phyloP scores from a whole-genome alignment of 1,140 invertebrate genomes.

The Mycetomoellerius zeteki region DNA sequence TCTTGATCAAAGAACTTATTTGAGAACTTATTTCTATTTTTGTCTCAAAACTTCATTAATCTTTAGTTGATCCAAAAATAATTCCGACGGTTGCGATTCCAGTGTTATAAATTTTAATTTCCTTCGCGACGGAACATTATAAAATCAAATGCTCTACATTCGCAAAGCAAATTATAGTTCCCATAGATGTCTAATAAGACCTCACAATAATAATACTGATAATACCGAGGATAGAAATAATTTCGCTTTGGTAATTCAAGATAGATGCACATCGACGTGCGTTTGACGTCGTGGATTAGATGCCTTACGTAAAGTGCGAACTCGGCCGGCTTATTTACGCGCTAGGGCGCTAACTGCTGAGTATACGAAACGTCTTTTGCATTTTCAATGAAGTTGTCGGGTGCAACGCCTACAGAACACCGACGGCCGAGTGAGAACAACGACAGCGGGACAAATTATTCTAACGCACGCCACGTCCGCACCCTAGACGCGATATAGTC shows the following conservation, averaged over 20 bases:
- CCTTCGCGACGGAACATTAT: not conserved
- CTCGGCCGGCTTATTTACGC: constrained; percentile 39
- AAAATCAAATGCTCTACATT: constrained; percentile 42
- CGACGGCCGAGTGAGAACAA: constrained; percentile 51
- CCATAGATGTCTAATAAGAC: not conserved
- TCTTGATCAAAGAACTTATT: constrained; percentile 4
- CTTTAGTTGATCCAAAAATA: not conserved
- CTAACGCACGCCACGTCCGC: constrained; percentile 52
- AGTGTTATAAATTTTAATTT: not conserved
- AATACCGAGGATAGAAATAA: constrained; percentile 1
- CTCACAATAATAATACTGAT: constrained; percentile 31
- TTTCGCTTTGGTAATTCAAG: not conserved
- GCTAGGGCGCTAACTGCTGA: constrained; percentile 46
- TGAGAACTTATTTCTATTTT: not conserved
- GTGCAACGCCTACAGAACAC: constrained; percentile 45
- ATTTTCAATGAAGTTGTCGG: constrained; percentile 61
- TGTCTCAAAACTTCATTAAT: not conserved
- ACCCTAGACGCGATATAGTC: constrained; percentile 4
- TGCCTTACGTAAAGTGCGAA: constrained; percentile 18
- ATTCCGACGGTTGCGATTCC: not conserved
- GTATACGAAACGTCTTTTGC: constrained; percentile 60
- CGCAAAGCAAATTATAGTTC: not conserved
- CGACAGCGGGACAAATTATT: constrained; percentile 62
- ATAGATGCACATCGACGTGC: not conserved
- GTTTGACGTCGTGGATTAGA: constrained; percentile 31